A percentile compares a stretch with the other conserved stretches of the same genome.
These are phyloP conservation scores for Laterallus jamaicensis DNA, from an alignment of 2,113 vertebrate species.

Conservation along the genomic window DNA sequence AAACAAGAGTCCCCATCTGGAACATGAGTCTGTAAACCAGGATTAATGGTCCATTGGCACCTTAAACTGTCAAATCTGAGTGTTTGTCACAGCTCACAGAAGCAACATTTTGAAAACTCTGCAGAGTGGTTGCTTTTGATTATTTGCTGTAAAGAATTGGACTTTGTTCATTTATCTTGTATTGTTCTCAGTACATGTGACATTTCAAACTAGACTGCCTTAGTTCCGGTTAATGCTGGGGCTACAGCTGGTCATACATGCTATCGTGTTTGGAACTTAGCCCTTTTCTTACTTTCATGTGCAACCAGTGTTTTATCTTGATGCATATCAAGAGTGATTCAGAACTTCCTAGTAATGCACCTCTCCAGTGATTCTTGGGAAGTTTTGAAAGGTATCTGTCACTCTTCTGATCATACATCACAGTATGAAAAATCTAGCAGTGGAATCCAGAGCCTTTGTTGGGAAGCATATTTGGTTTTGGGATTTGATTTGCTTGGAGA, in stretches of 20 bases:
- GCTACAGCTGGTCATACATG: neutral
- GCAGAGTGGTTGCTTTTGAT: neutral
- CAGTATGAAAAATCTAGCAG: neutral
- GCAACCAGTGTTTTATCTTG: rapidly evolving
- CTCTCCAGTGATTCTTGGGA: neutral
- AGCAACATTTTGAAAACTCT: neutral
- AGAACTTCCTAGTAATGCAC: neutral
- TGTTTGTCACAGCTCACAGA: neutral
- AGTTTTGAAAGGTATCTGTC: neutral
- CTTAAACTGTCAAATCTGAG: neutral
- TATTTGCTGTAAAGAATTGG: neutral
- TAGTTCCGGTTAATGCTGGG: neutral
- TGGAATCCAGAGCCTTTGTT: neutral
- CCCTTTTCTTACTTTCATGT: neutral
- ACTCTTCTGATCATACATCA: neutral
- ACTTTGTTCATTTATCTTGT: neutral
- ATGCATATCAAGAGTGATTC: neutral
- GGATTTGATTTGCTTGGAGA: neutral
- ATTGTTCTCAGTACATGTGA: neutral
- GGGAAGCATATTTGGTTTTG: neutral
- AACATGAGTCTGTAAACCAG: neutral
- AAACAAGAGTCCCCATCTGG: neutral
- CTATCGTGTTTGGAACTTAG: neutral
- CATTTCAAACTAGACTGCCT: neutral
- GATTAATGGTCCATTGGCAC: neutral